Percentiles rank a stretch among this genome's conserved stretches.
phyloP scores from a whole-genome alignment of 1,140 invertebrate species.

The Psix sp. region DNA sequence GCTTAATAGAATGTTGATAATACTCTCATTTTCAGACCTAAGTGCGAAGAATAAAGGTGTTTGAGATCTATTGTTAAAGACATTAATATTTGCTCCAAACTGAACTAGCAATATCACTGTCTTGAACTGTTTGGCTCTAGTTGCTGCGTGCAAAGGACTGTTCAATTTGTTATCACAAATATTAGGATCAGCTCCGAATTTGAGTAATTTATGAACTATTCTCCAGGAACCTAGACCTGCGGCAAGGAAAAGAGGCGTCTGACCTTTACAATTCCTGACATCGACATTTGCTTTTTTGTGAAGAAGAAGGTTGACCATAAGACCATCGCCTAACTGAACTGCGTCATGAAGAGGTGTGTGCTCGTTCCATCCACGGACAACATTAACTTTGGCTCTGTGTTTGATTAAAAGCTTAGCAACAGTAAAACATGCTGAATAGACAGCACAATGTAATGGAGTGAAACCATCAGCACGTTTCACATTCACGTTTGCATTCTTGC shows the following conservation, averaged over 20 bases:
- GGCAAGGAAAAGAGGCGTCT: conserved; percentile 19
- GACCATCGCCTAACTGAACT: conserved; percentile 5
- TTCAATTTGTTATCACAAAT: conserved; percentile 16
- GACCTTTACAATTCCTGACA: conserved; percentile 8
- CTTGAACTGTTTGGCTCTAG: conserved; percentile 12
- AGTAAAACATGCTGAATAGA: conserved; percentile 5
- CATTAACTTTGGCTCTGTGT: conserved; percentile 22
- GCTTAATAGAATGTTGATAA: conserved; percentile 20
- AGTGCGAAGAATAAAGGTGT: conserved; percentile 24
- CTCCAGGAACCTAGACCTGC: conserved; percentile 12
- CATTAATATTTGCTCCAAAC: conserved; percentile 14
- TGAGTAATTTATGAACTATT: conserved; percentile 16
- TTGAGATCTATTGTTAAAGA: conserved; percentile 4
- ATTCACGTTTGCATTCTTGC: conserved; percentile 17
- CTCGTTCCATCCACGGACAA: not conserved
- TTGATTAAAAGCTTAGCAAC: conserved; percentile 24
- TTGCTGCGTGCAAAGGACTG: conserved; percentile 17
- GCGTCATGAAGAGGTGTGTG: conserved; percentile 29
- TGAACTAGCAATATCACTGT: conserved; percentile 15
- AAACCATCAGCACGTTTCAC: conserved; percentile 10
- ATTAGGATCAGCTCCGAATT: conserved; percentile 11
- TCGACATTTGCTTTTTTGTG: conserved; percentile 12
- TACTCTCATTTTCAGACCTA: conserved; percentile 2
- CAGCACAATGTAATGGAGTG: conserved; percentile 21
- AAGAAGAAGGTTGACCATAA: conserved; percentile 26